These are phyloP conservation scores for Drosophila robusta DNA, from an alignment of 2,888 invertebrate species.

Conservation along the genomic window DNA sequence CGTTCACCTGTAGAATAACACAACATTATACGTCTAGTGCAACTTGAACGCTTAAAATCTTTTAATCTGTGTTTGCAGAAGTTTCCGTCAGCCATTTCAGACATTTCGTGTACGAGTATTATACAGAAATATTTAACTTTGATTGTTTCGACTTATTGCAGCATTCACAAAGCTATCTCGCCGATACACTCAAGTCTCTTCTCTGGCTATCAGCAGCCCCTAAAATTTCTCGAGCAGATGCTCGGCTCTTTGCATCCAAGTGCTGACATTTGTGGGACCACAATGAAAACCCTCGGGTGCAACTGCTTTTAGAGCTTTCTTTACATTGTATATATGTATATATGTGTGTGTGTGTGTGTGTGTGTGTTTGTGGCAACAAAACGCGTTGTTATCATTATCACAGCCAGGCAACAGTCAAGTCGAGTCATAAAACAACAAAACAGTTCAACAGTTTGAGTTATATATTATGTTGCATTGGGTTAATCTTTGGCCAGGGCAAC, in stretches of 20 bases:
- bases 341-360: conserved; percentile 2
- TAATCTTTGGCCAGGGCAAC: conserved; percentile 50
- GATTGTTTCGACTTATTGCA: conserved; percentile 61
- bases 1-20: conserved; percentile 43
- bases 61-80: conserved; percentile 56
- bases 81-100: conserved; percentile 22
- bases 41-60: conserved; percentile 36
- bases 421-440: conserved; percentile 66
- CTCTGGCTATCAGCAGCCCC: conserved; percentile 45
- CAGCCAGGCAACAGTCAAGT: conserved; percentile 57
- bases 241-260: conserved; percentile 67
- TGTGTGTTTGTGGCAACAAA: conserved; percentile 36
- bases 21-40: conserved; percentile 25
- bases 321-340: conserved; percentile 20
- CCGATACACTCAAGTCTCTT: conserved; percentile 61
- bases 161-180: conserved; percentile 57
- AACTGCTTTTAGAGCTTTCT: conserved; percentile 46
- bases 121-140: conserved; percentile 57
- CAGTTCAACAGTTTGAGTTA: conserved; percentile 54
- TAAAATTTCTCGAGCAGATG: conserved; percentile 69
- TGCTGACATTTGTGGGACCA: conserved; percentile 52
- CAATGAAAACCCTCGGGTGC: conserved; percentile 70
- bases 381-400: conserved; percentile 72
- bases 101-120: conserved; percentile 11
- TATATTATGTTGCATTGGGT: conserved; percentile 53